Evolutionary conservation across 1,140 invertebrate genomes (phyloP).

Genomic region (Mycetomoellerius zeteki): DNA sequence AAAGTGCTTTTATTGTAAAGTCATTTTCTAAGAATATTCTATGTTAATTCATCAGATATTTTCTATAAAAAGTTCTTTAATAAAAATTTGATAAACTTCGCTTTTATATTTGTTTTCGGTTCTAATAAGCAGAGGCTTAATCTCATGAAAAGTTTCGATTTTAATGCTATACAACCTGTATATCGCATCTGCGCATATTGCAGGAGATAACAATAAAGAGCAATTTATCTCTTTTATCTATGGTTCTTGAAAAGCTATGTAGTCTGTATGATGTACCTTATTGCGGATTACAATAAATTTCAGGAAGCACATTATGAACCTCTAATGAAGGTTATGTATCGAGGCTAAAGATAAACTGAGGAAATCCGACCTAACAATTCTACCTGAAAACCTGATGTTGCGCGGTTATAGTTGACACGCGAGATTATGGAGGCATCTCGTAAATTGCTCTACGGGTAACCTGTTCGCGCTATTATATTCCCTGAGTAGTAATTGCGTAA

Average conservation of each 20-base stretch:
- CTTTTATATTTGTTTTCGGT: not conserved
- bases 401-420: conserved; percentile 50
- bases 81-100: not conserved
- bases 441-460: conserved; percentile 45
- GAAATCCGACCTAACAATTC: conserved; percentile 62
- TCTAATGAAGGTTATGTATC: conserved; percentile 53
- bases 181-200: not conserved
- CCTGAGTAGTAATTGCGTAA: conserved; percentile 42
- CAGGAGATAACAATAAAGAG: conserved; percentile 10
- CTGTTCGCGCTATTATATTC: conserved; percentile 46
- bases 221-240: conserved; percentile 24
- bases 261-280: conserved; percentile 15
- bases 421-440: conserved; percentile 47
- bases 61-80: not conserved
- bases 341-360: conserved; percentile 59
- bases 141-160: conserved; percentile 22
- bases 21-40: not conserved
- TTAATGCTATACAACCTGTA: not conserved
- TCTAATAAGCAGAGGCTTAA: not conserved
- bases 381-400: conserved; percentile 37
- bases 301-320: conserved; percentile 50
- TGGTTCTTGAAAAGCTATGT: conserved; percentile 36
- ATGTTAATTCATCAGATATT: not conserved
- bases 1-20: not conserved
- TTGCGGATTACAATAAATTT: conserved; percentile 46